These are phyloP conservation scores for Hyposoter dolosus DNA, from an alignment of 2,888 invertebrate species.

Conservation along the genomic window DNA sequence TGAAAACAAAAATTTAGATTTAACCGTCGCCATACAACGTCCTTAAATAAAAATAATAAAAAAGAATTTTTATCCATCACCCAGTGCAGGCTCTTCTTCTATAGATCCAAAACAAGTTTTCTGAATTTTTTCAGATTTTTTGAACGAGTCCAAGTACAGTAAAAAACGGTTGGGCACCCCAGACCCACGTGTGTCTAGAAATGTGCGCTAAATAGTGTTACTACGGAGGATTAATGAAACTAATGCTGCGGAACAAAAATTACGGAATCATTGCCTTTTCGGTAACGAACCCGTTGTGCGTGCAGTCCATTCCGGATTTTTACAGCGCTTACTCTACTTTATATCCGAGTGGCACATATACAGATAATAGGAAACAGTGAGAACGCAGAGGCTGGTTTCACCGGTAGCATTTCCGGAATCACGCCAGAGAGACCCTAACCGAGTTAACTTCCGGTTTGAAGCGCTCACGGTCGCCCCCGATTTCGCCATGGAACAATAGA, in stretches of 20 bases:
- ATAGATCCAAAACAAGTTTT: no score
- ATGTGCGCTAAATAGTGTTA: no score
- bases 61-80: no score
- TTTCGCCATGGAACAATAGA: slow-evolving; percentile 62
- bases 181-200: no score
- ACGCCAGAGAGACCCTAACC: slow-evolving; percentile 50
- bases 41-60: no score
- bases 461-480: slow-evolving; percentile 38
- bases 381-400: slow-evolving; percentile 37
- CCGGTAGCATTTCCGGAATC: slow-evolving; percentile 52
- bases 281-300: slow-evolving; percentile 10
- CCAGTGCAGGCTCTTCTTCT: no score
- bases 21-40: no score
- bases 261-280: slow-evolving; percentile 10
- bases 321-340: not conserved
- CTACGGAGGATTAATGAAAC: not conserved
- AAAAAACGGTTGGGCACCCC: no score
- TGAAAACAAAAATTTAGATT: no score
- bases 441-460: slow-evolving; percentile 60
- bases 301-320: not conserved
- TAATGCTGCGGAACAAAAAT: not conserved
- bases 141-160: no score
- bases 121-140: no score
- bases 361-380: not conserved
- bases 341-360: slow-evolving; percentile 9